A percentile compares a stretch with the other conserved stretches of the same genome.
Conservation (phyloP, 2,888 invertebrate genomes). For the Meganola albula region DNA sequence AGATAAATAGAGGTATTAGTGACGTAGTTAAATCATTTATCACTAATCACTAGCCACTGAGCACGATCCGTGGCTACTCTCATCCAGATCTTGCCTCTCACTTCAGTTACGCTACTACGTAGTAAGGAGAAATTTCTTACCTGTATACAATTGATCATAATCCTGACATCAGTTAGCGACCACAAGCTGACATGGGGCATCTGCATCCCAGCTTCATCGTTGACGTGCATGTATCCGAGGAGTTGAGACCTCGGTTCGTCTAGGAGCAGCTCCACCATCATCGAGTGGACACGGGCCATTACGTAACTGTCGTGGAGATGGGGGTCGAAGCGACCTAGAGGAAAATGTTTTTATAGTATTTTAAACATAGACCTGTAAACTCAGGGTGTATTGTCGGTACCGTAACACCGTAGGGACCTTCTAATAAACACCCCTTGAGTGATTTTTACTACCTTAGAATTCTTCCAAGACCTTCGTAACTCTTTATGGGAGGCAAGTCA, state of each 20-base stretch:
- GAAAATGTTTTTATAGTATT: too few relatives aligned
- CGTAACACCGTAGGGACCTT: too few relatives aligned
- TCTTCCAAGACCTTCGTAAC: neutral
- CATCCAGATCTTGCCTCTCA: too few relatives aligned
- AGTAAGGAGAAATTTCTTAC: conserved; percentile 46
- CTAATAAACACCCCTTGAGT: too few relatives aligned
- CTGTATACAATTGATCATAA: conserved; percentile 88
- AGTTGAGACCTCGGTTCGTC: conserved; percentile 86
- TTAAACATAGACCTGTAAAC: too few relatives aligned
- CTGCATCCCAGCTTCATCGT: conserved; percentile 88
- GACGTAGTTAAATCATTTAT: too few relatives aligned
- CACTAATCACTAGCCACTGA: too few relatives aligned
- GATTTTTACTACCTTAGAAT: too few relatives aligned
- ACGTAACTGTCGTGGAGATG: conserved; percentile 87
- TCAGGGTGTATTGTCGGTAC: too few relatives aligned
- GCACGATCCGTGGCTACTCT: too few relatives aligned
- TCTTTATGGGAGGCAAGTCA: neutral
- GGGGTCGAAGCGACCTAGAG: conserved; percentile 84
- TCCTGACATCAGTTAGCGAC: conserved; percentile 87
- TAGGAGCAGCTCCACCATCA: conserved; percentile 89
- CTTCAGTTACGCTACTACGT: too few relatives aligned
- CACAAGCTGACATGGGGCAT: conserved; percentile 90
- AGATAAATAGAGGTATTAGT: too few relatives aligned
- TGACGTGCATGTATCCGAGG: conserved; percentile 89
- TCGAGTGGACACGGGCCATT: conserved; percentile 90